A percentile compares a stretch with the other conserved stretches of the same genome.
phyloP scores from a whole-genome alignment of 2,888 invertebrate genomes.

The Lasioglossum vierecki region DNA sequence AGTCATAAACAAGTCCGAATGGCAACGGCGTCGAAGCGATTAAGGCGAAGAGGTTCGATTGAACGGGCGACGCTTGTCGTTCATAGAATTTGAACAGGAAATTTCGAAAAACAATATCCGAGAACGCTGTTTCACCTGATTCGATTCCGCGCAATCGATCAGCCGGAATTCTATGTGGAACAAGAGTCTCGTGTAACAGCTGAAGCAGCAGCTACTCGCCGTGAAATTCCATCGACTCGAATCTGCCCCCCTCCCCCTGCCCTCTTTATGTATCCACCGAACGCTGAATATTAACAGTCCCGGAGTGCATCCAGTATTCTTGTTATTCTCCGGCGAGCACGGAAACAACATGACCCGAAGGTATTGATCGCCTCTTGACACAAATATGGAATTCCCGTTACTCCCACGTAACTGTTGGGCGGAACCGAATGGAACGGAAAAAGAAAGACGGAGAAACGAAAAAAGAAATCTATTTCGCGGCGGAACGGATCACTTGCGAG shows the following conservation, averaged over 20 bases:
- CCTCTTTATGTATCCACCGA: neutral
- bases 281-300: neutral
- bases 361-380: slow-evolving; percentile 54
- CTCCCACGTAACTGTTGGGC: neutral
- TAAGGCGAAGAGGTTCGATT: neutral
- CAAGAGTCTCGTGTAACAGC: neutral
- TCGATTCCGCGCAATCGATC: slow-evolving; percentile 4
- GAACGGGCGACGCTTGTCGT: neutral
- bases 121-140: neutral
- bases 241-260: neutral
- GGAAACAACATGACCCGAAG: slow-evolving; percentile 3
- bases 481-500: neutral
- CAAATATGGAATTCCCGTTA: slow-evolving; percentile 48
- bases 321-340: slow-evolving; percentile 20
- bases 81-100: neutral
- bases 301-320: slow-evolving; percentile 1
- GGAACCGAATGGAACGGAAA: neutral
- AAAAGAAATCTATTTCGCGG: slow-evolving; percentile 17
- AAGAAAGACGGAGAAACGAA: neutral
- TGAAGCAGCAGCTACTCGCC: neutral
- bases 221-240: slow-evolving; percentile 6
- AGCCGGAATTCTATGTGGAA: neutral
- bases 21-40: neutral
- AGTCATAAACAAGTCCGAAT: neutral
- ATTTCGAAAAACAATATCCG: neutral